phyloP scores from a whole-genome alignment of 2,888 invertebrate genomes.

The Mechanitis messenoides region DNA sequence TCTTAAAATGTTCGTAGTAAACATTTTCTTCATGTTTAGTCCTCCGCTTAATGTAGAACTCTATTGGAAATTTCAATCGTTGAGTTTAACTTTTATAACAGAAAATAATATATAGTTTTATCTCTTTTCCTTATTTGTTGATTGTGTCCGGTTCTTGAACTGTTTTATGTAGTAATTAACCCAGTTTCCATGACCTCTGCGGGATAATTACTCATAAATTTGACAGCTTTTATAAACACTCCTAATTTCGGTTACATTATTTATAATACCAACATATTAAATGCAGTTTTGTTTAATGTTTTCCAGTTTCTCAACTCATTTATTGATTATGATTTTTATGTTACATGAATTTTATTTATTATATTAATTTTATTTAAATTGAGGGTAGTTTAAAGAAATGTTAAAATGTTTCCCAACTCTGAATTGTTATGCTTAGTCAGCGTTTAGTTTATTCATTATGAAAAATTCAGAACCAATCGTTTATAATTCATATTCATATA shows the following conservation, averaged over 20 bases:
- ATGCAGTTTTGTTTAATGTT: too few species aligned
- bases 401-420: too few species aligned
- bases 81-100: slow-evolving; percentile 20
- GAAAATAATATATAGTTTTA: background rate
- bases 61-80: slow-evolving; percentile 24
- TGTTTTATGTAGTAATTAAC: background rate
- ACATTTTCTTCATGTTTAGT: slow-evolving; percentile 23
- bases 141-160: background rate
- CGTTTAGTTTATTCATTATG: too few species aligned
- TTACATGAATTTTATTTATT: too few species aligned
- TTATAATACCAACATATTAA: too few species aligned
- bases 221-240: background rate
- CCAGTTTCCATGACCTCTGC: slow-evolving; percentile 4
- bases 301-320: too few species aligned
- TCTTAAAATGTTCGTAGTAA: slow-evolving; percentile 20
- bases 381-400: too few species aligned
- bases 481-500: too few species aligned
- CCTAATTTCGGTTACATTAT: background rate
- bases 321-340: too few species aligned
- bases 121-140: slow-evolving; percentile 2
- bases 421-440: too few species aligned
- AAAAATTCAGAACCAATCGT: too few species aligned
- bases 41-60: slow-evolving; percentile 21
- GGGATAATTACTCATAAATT: background rate
- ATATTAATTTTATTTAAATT: too few species aligned